Evolutionary conservation across 1,140 invertebrate species (phyloP).

Genomic region (Platorchestia sp.): DNA sequence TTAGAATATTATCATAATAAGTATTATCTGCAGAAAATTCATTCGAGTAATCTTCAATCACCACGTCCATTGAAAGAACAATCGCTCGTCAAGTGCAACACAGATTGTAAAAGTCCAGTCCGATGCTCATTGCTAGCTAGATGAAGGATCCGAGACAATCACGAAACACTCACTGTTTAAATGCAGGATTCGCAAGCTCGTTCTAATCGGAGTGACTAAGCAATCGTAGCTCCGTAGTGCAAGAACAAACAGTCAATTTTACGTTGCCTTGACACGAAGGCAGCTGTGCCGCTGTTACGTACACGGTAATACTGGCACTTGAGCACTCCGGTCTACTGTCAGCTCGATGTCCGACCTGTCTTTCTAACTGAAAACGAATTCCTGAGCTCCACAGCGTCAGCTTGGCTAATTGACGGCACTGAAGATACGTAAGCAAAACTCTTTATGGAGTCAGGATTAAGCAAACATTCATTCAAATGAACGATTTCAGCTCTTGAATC

Average conservation of each 20-base stretch:
- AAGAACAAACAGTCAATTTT: not conserved
- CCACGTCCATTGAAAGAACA: not conserved
- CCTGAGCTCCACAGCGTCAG: constrained; percentile 8
- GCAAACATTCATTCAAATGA: constrained; percentile 8
- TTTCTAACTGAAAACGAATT: not conserved
- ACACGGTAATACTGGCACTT: not conserved
- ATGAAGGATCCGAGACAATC: not conserved
- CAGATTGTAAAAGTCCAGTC: not conserved
- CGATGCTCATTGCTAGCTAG: not conserved
- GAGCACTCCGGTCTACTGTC: not conserved
- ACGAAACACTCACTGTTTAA: not conserved
- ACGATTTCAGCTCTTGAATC: not conserved
- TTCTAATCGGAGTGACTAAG: not conserved
- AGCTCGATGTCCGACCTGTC: not conserved
- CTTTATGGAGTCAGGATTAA: not conserved
- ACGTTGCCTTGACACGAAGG: not conserved
- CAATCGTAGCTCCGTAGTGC: not conserved
- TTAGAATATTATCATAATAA: not conserved
- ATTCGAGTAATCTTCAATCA: not conserved
- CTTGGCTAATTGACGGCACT: not conserved
- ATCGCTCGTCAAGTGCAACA: not conserved
- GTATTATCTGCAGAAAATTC: not conserved
- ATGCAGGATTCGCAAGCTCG: not conserved
- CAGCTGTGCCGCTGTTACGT: not conserved
- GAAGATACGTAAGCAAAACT: constrained; percentile 31